A percentile compares a stretch with the other conserved stretches of the same genome.
Evolutionary conservation across 2,113 vertebrate genomes (phyloP).

Genomic region (Dipodomys stephensi): DNA sequence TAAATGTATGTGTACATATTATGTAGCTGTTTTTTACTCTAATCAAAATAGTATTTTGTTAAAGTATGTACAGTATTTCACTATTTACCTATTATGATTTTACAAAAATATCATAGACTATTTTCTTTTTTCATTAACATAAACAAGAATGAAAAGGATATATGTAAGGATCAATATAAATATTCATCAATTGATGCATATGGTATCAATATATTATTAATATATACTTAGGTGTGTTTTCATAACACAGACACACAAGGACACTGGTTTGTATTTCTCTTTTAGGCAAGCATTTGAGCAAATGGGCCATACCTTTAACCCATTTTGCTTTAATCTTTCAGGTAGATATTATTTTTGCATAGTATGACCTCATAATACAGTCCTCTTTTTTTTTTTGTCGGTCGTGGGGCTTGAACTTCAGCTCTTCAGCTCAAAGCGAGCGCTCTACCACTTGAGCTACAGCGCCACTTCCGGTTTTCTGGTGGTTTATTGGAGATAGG

Average conservation of each 20-base stretch:
- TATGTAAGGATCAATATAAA: background rate
- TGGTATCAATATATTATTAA: background rate
- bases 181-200: background rate
- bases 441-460: too few species aligned
- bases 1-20: background rate
- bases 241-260: background rate
- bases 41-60: background rate
- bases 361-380: too few species aligned
- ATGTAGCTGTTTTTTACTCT: background rate
- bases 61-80: too few species aligned
- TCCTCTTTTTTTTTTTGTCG: too few species aligned
- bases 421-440: too few species aligned
- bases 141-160: background rate
- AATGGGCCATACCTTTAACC: too few species aligned
- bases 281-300: background rate
- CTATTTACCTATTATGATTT: background rate
- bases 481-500: too few species aligned
- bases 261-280: background rate
- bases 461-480: too few species aligned
- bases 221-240: background rate
- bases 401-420: too few species aligned
- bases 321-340: too few species aligned
- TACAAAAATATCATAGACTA: background rate
- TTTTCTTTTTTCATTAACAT: background rate
- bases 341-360: too few species aligned